Evolutionary conservation across 2,888 invertebrate species (phyloP).

Genomic region (Hesperia comma): DNA sequence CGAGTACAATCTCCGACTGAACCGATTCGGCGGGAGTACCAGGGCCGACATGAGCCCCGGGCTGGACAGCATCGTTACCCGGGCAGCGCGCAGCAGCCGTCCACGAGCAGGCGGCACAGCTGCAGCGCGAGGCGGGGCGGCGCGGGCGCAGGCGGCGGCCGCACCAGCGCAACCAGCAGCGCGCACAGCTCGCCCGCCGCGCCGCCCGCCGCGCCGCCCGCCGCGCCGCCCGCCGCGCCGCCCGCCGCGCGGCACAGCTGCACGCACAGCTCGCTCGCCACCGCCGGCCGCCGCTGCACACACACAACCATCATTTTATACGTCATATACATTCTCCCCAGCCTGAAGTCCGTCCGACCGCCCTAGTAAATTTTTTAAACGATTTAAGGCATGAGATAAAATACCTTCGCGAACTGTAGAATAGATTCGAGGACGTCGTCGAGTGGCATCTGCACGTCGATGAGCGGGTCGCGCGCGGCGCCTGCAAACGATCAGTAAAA

Average conservation of each 20-base stretch:
- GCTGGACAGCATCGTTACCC: slow-evolving; percentile 42
- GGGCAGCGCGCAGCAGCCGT: slow-evolving; percentile 38
- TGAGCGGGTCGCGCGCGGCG: slow-evolving; percentile 19
- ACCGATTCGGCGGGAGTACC: no score
- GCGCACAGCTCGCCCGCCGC: background rate
- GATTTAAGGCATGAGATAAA: no score
- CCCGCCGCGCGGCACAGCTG: slow-evolving; percentile 38
- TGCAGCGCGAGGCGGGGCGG: slow-evolving; percentile 47
- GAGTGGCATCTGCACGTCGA: slow-evolving; percentile 51
- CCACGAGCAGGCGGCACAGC: slow-evolving; percentile 44
- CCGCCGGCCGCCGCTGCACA: background rate
- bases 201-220: slow-evolving; percentile 17
- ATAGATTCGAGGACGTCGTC: slow-evolving; percentile 50
- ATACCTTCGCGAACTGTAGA: slow-evolving; percentile 54
- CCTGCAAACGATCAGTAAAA: no score
- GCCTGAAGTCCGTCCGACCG: no score
- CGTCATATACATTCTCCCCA: no score
- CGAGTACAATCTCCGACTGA: no score
- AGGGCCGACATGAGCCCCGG: no score
- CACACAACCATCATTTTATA: no score
- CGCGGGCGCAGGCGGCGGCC: background rate
- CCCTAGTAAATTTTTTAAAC: no score
- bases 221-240: slow-evolving; percentile 12
- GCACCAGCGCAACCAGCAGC: slow-evolving; percentile 8
- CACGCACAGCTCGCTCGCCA: slow-evolving; percentile 1